Base-by-base conservation (phyloP, 1,140 invertebrate genomes). In the Bombus consobrinus region DNA sequence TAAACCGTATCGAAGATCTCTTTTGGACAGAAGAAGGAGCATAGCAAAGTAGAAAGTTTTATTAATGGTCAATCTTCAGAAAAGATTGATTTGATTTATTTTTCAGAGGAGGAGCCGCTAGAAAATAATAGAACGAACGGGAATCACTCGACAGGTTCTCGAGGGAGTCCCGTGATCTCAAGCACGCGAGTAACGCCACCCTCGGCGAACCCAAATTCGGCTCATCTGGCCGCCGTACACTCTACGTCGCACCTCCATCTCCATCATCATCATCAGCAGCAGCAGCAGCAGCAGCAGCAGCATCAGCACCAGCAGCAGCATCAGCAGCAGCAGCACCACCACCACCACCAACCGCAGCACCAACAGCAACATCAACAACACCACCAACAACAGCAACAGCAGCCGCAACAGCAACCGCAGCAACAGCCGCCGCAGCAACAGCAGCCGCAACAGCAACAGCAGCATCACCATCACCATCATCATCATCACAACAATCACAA, bases 51-150 rank as follows among this genome's bases (percentile, higher is more conserved):
- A 53, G 47, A 53, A 53, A 53, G 15, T 53, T 53, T 18, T 18
- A 53, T 53, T 53, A 53, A 53, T 0, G 47, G 18, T 3, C 39
- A 5, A 41, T 53, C 28, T 32, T 80, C 10, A 37, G 43, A 34
- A 28, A 8, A 25, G 22, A 22, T 25, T 62, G 37, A 68, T 83
- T 68, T 32, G 89, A 81, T 94, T 94, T 12, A 22, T 76, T 59
- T 78, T 78, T 3, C 93, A 95, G 95, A 95, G 75, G 95, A 95
- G 81, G 94, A 95, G 32, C 94, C 94, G 53, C 47, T 94, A 74
- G 94, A 95, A 73, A 94, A 90, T 28, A 93, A 47, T 68, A 94
- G 93, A 66, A 93, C 91, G 68, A 94, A 95, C 79, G 94, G 94
- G 32, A 94, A 91, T 87, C 91, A 92, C 79, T 90, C 85, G 79